Base-by-base conservation (phyloP, 2,888 invertebrate genomes). In the Xanthia icteritia region DNA sequence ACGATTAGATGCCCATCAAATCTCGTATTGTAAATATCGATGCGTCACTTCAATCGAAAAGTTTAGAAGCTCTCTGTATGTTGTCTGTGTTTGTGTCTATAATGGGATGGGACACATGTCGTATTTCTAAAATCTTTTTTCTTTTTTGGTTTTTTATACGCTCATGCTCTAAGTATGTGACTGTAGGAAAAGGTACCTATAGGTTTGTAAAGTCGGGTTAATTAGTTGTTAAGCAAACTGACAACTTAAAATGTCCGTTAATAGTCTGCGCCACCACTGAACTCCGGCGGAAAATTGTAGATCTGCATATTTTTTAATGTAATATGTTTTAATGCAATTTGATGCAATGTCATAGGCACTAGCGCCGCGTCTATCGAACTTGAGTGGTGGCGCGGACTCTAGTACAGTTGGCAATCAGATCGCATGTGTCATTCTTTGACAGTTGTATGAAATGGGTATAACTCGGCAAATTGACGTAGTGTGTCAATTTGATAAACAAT, bases 1-100 rank as follows among this genome's bases (percentile, higher is more conserved):
- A 73, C 64, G 83, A 84, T 84, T 58, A 79, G 74, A 73, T 84
- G 54, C 58, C 61, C 61, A 83, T 84, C 86, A 86, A 86, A 86
- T 83, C 84, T 64, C 58, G 61, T 73, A 73, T 73, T 70, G 70
- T 83, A 66, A 83, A 85, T 85, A 86, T 86, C 65, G 63, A 85
- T 74, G 63, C 23, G 60, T 76, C 67, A 36, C 51, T 82, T 72
- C 63, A 60, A 60, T 76, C 13, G 45, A 51, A 42, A 54, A 58
- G 61, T 58, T 83, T 68, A n/a, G 31, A 13, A 48, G 63, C 27
- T 58, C 4, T 42, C 39, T 73, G 1, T 2, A 6, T 48, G 27
- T 2, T 17, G n/a, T 63, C 2, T 27, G 31, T 31, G 2, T n/a
- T n/a, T 68, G 68, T 63, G 15, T 39, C n/a, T 73, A 5, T 45